A percentile compares a stretch with the other conserved stretches of the same genome.
These are phyloP conservation scores for Anseranas semipalmata DNA, from an alignment of 2,113 vertebrate species.

Conservation along the genomic window DNA sequence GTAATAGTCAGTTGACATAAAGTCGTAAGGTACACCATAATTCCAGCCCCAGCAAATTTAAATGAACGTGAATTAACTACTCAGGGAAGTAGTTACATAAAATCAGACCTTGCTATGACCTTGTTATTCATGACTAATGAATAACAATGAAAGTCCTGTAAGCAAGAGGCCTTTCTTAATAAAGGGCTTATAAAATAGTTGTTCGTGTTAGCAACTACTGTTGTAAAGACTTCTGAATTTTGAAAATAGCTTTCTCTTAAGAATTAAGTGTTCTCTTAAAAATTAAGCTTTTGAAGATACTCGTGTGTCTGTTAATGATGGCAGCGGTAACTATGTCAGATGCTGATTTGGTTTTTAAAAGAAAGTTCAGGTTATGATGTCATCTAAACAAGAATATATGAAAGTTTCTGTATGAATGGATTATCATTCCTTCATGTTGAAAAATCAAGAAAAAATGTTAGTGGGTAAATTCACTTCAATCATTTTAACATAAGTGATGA, in stretches of 20 bases:
- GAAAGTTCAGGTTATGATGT: background rate
- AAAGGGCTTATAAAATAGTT: background rate
- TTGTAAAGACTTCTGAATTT: background rate
- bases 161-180: background rate
- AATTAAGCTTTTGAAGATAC: background rate
- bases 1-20: background rate
- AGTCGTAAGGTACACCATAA: background rate
- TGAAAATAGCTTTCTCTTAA: background rate
- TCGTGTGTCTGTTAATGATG: background rate
- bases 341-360: background rate
- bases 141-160: background rate
- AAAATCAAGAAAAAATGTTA: background rate
- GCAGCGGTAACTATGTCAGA: background rate
- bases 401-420: background rate
- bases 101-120: background rate
- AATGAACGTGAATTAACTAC: background rate
- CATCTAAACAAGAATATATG: background rate
- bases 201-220: background rate
- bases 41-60: background rate
- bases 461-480: background rate
- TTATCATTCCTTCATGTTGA: background rate
- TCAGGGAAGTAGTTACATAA: background rate
- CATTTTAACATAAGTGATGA: background rate
- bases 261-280: background rate
- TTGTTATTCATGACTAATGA: background rate